phyloP scores from a whole-genome alignment of 2,888 invertebrate genomes.

The Stenotaenia linearis region DNA sequence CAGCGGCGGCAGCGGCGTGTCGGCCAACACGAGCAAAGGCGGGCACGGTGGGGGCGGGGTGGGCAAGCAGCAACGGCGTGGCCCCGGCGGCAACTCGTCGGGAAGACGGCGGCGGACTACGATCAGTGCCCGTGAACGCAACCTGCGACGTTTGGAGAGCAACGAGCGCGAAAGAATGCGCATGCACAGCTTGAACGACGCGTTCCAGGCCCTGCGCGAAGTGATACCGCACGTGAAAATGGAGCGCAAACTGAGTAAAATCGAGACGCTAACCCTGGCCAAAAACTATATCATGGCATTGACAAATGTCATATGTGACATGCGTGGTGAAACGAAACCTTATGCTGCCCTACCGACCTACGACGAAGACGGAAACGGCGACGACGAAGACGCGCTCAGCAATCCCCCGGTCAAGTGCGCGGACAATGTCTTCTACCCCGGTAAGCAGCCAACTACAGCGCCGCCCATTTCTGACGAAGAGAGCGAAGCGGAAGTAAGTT shows the following conservation, averaged over 20 bases:
- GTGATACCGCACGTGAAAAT: slow-evolving; percentile 82
- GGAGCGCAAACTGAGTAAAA: slow-evolving; percentile 76
- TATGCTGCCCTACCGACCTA: slow-evolving; percentile 51
- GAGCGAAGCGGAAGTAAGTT: slow-evolving; percentile 11
- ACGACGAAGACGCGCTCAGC: slow-evolving; percentile 27
- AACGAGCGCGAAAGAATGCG: slow-evolving; percentile 86
- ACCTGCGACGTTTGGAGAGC: slow-evolving; percentile 77
- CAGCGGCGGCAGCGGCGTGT: neutral
- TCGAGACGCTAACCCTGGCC: slow-evolving; percentile 79
- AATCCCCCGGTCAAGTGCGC: slow-evolving; percentile 27
- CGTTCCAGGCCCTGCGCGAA: slow-evolving; percentile 77
- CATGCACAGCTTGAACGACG: slow-evolving; percentile 87
- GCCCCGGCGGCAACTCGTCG: slow-evolving; percentile 13
- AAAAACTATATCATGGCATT: slow-evolving; percentile 86
- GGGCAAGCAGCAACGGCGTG: slow-evolving; percentile 36
- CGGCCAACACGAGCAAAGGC: slow-evolving; percentile 8
- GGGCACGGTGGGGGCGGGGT: slow-evolving; percentile 34
- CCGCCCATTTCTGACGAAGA: slow-evolving; percentile 5
- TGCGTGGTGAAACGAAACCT: slow-evolving; percentile 65
- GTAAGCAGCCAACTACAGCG: neutral
- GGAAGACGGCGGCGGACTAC: slow-evolving; percentile 60
- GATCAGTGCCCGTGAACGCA: slow-evolving; percentile 75
- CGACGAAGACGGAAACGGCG: slow-evolving; percentile 36
- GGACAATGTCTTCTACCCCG: slow-evolving; percentile 23
- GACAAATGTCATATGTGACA: slow-evolving; percentile 76